Percentiles rank a stretch among this genome's conserved stretches.
Conservation (phyloP, 1,140 invertebrate genomes). For the Drosophila subobscura region DNA sequence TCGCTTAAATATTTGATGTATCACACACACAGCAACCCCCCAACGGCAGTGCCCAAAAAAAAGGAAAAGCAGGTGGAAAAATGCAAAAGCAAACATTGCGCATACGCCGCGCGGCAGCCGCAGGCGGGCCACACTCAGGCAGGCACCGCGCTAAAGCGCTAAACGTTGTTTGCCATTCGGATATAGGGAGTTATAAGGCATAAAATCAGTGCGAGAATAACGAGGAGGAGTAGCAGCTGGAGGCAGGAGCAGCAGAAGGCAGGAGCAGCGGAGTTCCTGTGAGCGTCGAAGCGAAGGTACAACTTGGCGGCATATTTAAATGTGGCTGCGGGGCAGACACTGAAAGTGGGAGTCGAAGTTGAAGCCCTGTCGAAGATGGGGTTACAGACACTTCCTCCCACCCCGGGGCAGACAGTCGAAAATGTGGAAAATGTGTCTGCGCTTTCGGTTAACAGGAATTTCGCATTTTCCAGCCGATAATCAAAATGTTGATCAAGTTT, state of each 20-base stretch:
- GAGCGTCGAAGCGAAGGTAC: conserved; percentile 49
- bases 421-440: conserved; percentile 66
- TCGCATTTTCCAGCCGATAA: conserved; percentile 74
- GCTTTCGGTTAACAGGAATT: conserved; percentile 70
- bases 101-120: conserved; percentile 60
- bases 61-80: conserved; percentile 28
- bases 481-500: conserved; percentile 76
- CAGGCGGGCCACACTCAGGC: conserved; percentile 38
- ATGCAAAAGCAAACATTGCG: conserved; percentile 65
- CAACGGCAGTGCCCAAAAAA: too few relatives aligned
- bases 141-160: conserved; percentile 76
- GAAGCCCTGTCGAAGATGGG: conserved; percentile 22
- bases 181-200: conserved; percentile 82
- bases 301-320: conserved; percentile 76
- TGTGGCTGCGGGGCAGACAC: conserved; percentile 71
- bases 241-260: conserved; percentile 8
- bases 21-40: conserved; percentile 31
- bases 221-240: conserved; percentile 15
- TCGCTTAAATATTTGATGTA: conserved; percentile 80
- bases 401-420: conserved; percentile 68
- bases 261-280: conserved; percentile 1
- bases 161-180: conserved; percentile 79
- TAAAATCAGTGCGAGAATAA: conserved; percentile 70
- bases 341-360: neutral
- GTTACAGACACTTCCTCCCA: conserved; percentile 35